Base-by-base conservation (phyloP, 2,797 vertebrate genomes). In the Knipowitschia caucasica region DNA sequence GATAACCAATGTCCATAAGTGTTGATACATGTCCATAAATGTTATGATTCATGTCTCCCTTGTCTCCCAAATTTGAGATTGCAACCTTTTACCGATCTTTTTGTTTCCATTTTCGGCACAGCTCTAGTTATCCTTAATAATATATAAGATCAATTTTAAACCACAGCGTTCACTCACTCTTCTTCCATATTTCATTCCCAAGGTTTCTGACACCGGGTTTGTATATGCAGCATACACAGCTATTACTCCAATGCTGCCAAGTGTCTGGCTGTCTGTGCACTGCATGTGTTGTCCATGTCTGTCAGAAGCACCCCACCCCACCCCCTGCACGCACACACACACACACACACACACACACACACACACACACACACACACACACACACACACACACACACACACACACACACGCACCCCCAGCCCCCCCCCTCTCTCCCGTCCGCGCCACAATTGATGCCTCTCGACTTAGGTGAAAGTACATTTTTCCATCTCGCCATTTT, bases 201-300 rank as follows among this genome's bases (percentile, higher is more conserved):
- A 26, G 24, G 14, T 44, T 44, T 44, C 23, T 44, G 42, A 44
- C 23, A 44, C 14, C 17, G 24, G 7, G 42, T 26, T 27, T 26
- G 42, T 44, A 42, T 17, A 54, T 12, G 40, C 40, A 25, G 40
- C 12, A 38, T 8, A 20, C 54, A 53, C 50, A 63, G 50, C 53
- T 62, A 67, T 63, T 69, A 56, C 58, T 59, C 53, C 67, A 69
- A 64, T 68, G 29, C 69, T 62, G 36, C 51, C 42, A 62, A 64
- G 50, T 71, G 65, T 77, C 69, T 82, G 57, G 44, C 55, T 73
- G 60, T 58, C 71, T 71, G 24, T 58, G 49, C 50, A 20, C 52
- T 75, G 59, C 58, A 61, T 75, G 36, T 67, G 75, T 71, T 76
- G 62, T 75, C 57, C 23, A 44, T 68, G 50, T 73, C 49, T 69